phyloP scores from a whole-genome alignment of 2,797 vertebrate species.

The Lepus townsendii region DNA sequence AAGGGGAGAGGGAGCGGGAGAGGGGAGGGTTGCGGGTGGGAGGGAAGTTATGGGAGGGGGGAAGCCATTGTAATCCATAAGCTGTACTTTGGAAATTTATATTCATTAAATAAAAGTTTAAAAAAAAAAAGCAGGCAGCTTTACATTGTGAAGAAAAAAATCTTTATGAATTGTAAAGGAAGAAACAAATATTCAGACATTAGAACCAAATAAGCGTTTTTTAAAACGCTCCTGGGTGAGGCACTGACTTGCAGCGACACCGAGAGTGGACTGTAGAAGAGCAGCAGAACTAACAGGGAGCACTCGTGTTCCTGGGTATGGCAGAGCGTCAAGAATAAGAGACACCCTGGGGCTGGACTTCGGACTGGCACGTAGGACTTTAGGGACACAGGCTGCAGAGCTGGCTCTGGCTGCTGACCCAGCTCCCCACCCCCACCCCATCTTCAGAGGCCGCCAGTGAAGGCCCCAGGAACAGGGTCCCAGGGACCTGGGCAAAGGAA shows the following conservation, averaged over 20 bases:
- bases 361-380: background rate
- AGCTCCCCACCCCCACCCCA: too few relatives aligned
- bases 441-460: too few relatives aligned
- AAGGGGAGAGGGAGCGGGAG: too few relatives aligned
- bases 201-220: background rate
- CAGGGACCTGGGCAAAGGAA: background rate
- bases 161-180: constrained; percentile 30
- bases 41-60: too few relatives aligned
- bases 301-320: background rate
- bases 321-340: background rate
- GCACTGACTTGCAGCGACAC: background rate
- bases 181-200: background rate
- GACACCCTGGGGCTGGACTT: too few relatives aligned
- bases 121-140: background rate
- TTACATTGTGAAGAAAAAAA: background rate
- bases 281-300: constrained; percentile 8
- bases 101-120: too few relatives aligned
- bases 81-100: too few relatives aligned
- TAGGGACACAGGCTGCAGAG: too few relatives aligned
- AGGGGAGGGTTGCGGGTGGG: too few relatives aligned
- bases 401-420: too few relatives aligned
- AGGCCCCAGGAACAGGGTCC: too few relatives aligned
- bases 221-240: background rate
- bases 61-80: too few relatives aligned
- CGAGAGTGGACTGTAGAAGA: background rate